Evolutionary conservation across 2,797 vertebrate genomes (phyloP), one percentile per base, ranked within the genome.

Genomic region (Danio jaintianensis): DNA sequence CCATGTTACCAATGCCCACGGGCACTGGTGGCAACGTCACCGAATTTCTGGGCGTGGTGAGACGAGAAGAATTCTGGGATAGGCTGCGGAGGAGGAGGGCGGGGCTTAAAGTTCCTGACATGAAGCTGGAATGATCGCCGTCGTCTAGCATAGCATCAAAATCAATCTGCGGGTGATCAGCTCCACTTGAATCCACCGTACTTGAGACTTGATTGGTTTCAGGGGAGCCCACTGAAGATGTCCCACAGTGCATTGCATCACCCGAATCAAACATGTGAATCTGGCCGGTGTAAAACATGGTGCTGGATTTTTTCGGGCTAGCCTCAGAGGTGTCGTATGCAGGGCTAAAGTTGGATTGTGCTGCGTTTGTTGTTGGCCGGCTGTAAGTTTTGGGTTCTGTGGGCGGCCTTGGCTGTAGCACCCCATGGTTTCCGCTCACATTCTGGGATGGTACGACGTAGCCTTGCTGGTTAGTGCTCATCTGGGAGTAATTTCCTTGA

Each of bases 61-160:
- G 94, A 81, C 95, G 95, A 66, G 96, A 97, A 83, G 96, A 97
- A 81, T 89, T 95, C 92, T 93, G 95, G 86, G 97, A 97, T 79
- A 96, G 88, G 86, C 91, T 96, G 84, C 95, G 96, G 59, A 98
- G 93, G 83, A 97, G 91, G 83, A 97, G 91, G 79, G 94, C 93
- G 15, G 96, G 96, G 89, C 96, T 98, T 85, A 97, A 82, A 15
- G 95, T 92, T 48, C 95, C 96, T 0, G 96, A 97, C 91, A 97
- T 89, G 83, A 97, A 90, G 91, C 96, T 97, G 0, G 95, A 95
- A 70, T 95, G 96, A 64, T 98, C 96, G 0, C 94, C 95, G 5
- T 96, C 96, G 0, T 97, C 96, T 92, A 98, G 93, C 89, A 97
- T 95, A 86, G 91, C 91, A 13, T 97, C 95, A 4, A 97, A 97